These are phyloP conservation scores for Parnassius smintheus DNA, from an alignment of 2,888 invertebrate species.

Conservation along the genomic window DNA sequence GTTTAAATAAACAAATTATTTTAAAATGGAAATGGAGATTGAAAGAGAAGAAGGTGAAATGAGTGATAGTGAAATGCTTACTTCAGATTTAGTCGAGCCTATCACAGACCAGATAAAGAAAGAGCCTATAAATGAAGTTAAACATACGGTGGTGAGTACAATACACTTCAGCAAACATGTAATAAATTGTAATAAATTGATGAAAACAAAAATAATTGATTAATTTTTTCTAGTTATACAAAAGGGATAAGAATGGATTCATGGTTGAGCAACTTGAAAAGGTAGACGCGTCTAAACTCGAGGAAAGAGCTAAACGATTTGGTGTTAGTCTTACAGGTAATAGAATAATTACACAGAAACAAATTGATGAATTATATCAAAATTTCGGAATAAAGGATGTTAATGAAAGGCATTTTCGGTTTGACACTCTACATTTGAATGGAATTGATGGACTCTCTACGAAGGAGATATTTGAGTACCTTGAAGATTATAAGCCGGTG, in stretches of 20 bases:
- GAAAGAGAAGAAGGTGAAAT: slow-evolving; percentile 77
- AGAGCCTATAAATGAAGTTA: slow-evolving; percentile 32
- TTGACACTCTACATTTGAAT: slow-evolving; percentile 88
- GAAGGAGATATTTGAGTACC: slow-evolving; percentile 89
- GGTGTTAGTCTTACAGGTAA: slow-evolving; percentile 69
- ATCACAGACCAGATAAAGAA: slow-evolving; percentile 10
- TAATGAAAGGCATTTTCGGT: slow-evolving; percentile 83
- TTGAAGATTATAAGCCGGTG: slow-evolving; percentile 87
- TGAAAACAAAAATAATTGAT: slow-evolving; percentile 10
- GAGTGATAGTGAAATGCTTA: slow-evolving; percentile 68
- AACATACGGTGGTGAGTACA: slow-evolving; percentile 51
- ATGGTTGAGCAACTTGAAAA: slow-evolving; percentile 61
- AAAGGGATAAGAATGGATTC: slow-evolving; percentile 58
- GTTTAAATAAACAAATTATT: background rate
- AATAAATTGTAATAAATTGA: background rate
- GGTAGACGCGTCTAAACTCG: slow-evolving; percentile 67
- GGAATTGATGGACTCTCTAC: slow-evolving; percentile 89
- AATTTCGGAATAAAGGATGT: slow-evolving; percentile 74
- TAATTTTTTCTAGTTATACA: slow-evolving; percentile 50
- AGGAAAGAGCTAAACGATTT: slow-evolving; percentile 71
- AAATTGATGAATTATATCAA: slow-evolving; percentile 71
- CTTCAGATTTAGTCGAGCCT: slow-evolving; percentile 49
- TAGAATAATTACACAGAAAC: slow-evolving; percentile 65
- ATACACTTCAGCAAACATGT: background rate
- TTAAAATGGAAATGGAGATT: slow-evolving; percentile 39